Percentiles rank a stretch among this genome's conserved stretches.
phyloP scores from a whole-genome alignment of 2,888 invertebrate species.

The Malacosoma neustria region DNA sequence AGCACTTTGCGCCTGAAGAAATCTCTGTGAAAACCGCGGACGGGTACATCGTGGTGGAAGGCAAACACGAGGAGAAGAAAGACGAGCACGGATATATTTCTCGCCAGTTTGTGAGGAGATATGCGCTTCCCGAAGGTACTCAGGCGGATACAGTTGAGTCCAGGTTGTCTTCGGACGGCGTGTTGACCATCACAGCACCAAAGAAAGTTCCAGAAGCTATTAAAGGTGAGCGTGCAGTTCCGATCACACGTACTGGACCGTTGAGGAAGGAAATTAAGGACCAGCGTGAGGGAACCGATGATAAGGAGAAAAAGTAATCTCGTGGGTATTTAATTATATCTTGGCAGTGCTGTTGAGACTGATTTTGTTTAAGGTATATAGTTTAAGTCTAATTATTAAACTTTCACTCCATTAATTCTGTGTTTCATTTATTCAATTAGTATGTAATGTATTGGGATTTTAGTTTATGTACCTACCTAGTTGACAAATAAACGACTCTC shows the following conservation, averaged over 20 bases:
- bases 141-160: constrained; percentile 79
- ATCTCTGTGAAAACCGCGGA: constrained; percentile 83
- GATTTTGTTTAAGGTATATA: constrained; percentile 10
- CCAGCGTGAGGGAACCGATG: constrained; percentile 6
- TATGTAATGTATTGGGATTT: no score
- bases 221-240: constrained; percentile 28
- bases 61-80: constrained; percentile 83
- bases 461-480: no score
- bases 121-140: constrained; percentile 80
- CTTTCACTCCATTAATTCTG: no score
- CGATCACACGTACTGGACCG: constrained; percentile 36
- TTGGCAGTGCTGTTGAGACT: constrained; percentile 26
- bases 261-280: constrained; percentile 36
- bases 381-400: constrained; percentile 1
- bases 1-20: constrained; percentile 83
- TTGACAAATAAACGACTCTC: no score
- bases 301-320: constrained; percentile 7
- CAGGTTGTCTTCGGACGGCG: constrained; percentile 81
- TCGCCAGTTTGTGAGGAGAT: constrained; percentile 81
- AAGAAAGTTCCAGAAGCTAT: constrained; percentile 25
- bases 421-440: no score
- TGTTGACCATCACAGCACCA: constrained; percentile 79
- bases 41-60: constrained; percentile 80
- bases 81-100: constrained; percentile 82
- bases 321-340: constrained; percentile 12